A percentile compares a stretch with the other conserved stretches of the same genome.
These are phyloP conservation scores for Lepidothrix coronata DNA, from an alignment of 2,113 vertebrate genomes.

Conservation along the genomic window DNA sequence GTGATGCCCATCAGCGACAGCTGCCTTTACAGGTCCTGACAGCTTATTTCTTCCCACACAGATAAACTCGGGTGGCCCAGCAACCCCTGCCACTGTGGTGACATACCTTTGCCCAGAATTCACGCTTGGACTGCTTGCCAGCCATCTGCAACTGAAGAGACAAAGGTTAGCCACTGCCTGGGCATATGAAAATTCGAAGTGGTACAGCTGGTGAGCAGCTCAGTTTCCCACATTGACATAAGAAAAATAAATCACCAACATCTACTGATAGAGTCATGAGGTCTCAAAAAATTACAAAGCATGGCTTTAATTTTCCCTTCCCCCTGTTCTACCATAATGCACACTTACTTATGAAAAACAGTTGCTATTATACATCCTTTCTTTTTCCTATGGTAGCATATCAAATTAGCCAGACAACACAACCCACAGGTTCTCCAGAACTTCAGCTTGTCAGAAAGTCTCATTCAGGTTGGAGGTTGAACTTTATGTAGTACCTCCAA, in stretches of 20 bases:
- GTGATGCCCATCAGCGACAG: not conserved
- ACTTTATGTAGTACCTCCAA: not conserved
- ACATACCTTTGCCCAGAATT: slow-evolving; percentile 30
- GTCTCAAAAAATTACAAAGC: not conserved
- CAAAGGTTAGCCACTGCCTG: not conserved
- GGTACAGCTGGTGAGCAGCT: not conserved
- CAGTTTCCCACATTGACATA: not conserved
- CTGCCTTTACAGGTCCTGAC: not conserved
- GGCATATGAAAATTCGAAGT: not conserved
- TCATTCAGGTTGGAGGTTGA: not conserved
- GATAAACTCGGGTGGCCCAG: not conserved
- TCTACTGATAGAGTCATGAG: not conserved
- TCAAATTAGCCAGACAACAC: slow-evolving; percentile 14
- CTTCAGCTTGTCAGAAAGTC: not conserved
- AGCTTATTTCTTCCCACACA: not conserved
- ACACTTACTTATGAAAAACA: not conserved
- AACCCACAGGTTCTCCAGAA: slow-evolving; percentile 42
- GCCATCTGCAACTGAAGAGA: not conserved
- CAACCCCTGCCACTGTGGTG: not conserved
- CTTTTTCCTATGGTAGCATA: slow-evolving; percentile 24
- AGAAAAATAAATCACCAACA: not conserved
- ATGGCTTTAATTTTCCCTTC: not conserved
- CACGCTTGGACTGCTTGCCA: slow-evolving; percentile 1
- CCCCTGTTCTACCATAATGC: not conserved
- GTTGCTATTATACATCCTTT: not conserved